phyloP scores from a whole-genome alignment of 1,140 invertebrate genomes.

The Calliphora vicina region DNA sequence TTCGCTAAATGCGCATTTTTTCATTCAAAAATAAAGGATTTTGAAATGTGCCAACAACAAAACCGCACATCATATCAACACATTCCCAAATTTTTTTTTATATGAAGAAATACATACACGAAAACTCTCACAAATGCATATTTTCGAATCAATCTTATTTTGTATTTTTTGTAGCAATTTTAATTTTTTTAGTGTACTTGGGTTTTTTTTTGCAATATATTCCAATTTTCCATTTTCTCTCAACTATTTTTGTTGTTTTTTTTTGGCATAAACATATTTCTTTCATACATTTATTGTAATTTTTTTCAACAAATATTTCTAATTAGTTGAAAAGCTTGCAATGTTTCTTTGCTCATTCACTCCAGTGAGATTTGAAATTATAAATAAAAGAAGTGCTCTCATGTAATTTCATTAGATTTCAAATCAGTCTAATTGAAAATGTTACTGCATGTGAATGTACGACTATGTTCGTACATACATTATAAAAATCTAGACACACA shows the following conservation, averaged over 20 bases:
- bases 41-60: constrained; percentile 29
- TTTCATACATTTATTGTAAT: background rate
- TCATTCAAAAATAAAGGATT: constrained; percentile 10
- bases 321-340: constrained; percentile 11
- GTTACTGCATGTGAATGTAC: background rate
- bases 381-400: constrained; percentile 9
- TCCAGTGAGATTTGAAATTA: constrained; percentile 8
- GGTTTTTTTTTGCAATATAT: background rate
- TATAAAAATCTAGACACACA: no score
- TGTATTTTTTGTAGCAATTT: background rate
- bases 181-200: background rate
- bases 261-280: background rate
- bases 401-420: constrained; percentile 10
- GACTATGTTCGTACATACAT: no score
- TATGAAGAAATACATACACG: background rate
- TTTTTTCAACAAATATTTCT: background rate
- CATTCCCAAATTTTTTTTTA: background rate
- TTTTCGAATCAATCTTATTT: background rate
- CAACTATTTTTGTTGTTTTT: background rate
- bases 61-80: constrained; percentile 8
- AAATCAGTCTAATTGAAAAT: constrained; percentile 16
- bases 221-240: background rate
- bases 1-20: constrained; percentile 40
- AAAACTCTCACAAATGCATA: no score
- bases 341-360: background rate